Conservation (phyloP, 2,797 vertebrate genomes). For the Lagodon rhomboides region DNA sequence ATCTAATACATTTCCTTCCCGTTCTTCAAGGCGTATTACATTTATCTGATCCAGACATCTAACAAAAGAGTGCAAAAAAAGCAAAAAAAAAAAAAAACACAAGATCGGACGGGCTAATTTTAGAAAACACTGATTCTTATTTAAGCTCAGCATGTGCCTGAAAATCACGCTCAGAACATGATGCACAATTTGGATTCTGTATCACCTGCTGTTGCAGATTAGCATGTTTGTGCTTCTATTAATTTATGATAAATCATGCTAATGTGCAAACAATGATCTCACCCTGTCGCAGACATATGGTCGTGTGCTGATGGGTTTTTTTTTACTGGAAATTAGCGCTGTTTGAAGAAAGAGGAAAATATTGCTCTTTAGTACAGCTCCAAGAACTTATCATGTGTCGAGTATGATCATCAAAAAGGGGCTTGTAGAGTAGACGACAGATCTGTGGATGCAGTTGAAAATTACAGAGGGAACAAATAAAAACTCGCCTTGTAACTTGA, state of each 20-base stretch:
- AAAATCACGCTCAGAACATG: constrained; percentile 29
- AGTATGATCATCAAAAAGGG: constrained; percentile 20
- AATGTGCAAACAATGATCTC: constrained; percentile 37
- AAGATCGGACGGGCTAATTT: constrained; percentile 31
- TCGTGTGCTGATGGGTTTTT: neutral
- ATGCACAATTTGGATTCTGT: constrained; percentile 27
- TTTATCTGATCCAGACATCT: constrained; percentile 16
- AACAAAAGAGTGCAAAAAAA: constrained; percentile 24
- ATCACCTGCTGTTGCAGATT: constrained; percentile 45
- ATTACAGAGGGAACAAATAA: constrained; percentile 14
- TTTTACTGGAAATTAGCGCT: neutral
- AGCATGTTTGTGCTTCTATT: constrained; percentile 25
- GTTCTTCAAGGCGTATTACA: constrained; percentile 9
- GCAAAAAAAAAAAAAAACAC: neutral
- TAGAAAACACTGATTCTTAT: constrained; percentile 41
- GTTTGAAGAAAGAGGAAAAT: neutral
- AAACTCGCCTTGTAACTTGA: constrained; percentile 1
- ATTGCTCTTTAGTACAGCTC: neutral
- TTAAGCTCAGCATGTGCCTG: constrained; percentile 33
- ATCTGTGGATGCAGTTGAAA: neutral
- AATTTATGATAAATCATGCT: constrained; percentile 32
- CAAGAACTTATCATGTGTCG: neutral
- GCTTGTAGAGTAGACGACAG: neutral
- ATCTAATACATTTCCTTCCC: constrained; percentile 4
- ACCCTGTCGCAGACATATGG: constrained; percentile 10